phyloP scores from a whole-genome alignment of 2,797 vertebrate genomes.

The Enteromius mattozi region DNA sequence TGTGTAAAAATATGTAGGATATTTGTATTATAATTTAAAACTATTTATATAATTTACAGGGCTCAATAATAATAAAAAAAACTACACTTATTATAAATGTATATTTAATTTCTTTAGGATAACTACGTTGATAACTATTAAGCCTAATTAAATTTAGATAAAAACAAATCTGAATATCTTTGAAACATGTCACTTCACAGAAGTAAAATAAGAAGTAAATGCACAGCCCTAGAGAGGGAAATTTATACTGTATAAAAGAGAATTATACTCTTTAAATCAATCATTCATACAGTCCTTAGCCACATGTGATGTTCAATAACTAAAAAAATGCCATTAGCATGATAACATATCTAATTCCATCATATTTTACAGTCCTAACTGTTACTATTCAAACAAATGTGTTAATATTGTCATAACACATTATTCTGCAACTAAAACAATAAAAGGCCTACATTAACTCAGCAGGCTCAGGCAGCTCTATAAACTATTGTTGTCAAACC shows the following conservation, averaged over 20 bases:
- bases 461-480: neutral
- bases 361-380: conserved; percentile 8
- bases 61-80: neutral
- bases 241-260: neutral
- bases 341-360: neutral
- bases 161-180: neutral
- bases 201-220: neutral
- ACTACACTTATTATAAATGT: too few species aligned
- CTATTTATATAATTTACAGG: neutral
- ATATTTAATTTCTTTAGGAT: too few species aligned
- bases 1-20: neutral
- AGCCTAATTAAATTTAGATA: too few species aligned
- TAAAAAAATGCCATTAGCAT: neutral
- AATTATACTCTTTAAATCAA: neutral
- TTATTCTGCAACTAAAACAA: conserved; percentile 12
- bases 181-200: neutral
- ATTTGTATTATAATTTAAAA: neutral
- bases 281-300: neutral
- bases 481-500: neutral
- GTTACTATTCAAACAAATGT: neutral
- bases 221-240: neutral
- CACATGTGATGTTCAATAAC: neutral
- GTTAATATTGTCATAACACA: conserved; percentile 28
- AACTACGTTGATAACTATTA: too few species aligned
- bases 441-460: neutral